Percentiles rank a stretch among this genome's conserved stretches.
phyloP scores from a whole-genome alignment of 37 sponge, comb jelly and placozoan species.

The Aplysina aerophoba region DNA sequence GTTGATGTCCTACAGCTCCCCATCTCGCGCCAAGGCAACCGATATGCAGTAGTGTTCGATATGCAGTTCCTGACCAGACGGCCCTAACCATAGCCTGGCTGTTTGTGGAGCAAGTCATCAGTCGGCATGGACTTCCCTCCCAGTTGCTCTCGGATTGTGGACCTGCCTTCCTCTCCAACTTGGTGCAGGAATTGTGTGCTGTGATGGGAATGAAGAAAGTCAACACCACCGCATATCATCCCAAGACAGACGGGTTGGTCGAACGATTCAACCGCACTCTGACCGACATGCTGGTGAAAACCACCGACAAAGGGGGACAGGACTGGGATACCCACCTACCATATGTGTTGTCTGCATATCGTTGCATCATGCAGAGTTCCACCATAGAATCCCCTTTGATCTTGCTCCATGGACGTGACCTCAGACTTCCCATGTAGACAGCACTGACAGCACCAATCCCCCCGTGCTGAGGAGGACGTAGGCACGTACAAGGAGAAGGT shows the following conservation, averaged over 20 bases:
- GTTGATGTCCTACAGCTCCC: slow-evolving; percentile 62
- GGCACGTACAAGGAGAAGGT: too few species aligned
- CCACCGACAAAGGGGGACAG: neutral
- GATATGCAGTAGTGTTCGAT: neutral
- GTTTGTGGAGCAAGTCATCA: slow-evolving; percentile 24
- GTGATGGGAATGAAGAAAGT: slow-evolving; percentile 17
- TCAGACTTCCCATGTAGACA: too few species aligned
- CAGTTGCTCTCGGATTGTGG: slow-evolving; percentile 41
- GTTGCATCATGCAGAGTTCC: slow-evolving; percentile 6
- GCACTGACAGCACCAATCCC: too few species aligned
- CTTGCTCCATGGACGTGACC: slow-evolving; percentile 44
- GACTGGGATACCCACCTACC: slow-evolving; percentile 56
- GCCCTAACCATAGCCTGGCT: neutral
- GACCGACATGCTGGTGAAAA: slow-evolving; percentile 46
- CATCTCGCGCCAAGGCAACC: slow-evolving; percentile 37
- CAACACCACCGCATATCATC: slow-evolving; percentile 58
- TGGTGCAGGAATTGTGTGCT: slow-evolving; percentile 8
- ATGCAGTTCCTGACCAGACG: neutral
- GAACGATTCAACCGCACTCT: slow-evolving; percentile 49
- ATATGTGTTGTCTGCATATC: slow-evolving; percentile 48
- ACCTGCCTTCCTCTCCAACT: slow-evolving; percentile 26
- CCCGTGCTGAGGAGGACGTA: too few species aligned
- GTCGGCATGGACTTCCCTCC: slow-evolving; percentile 47
- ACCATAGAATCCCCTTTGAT: slow-evolving; percentile 47
- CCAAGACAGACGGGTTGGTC: slow-evolving; percentile 60